phyloP scores from a whole-genome alignment of 2,113 vertebrate genomes.

The Verasper variegatus region DNA sequence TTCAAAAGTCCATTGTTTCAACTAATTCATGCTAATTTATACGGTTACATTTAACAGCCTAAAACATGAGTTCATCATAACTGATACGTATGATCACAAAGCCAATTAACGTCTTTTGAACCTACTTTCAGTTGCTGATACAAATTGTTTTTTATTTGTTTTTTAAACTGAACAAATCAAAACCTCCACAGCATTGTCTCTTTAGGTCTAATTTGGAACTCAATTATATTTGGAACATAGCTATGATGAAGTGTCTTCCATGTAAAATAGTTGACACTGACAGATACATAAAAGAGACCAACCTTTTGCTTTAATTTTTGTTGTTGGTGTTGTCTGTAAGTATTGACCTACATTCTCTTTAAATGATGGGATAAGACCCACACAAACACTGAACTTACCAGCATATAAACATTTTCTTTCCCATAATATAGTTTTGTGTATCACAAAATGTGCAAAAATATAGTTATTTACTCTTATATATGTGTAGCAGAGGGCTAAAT shows the following conservation, averaged over 20 bases:
- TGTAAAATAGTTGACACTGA: background rate
- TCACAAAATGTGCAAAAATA: constrained; percentile 54
- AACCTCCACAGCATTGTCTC: too few relatives aligned
- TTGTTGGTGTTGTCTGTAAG: background rate
- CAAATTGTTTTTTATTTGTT: too few relatives aligned
- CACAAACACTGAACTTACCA: constrained; percentile 16
- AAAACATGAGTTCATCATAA: background rate
- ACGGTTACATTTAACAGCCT: too few relatives aligned
- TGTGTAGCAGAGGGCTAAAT: constrained; percentile 38
- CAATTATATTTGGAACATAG: too few relatives aligned
- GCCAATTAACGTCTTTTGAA: background rate
- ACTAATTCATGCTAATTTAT: too few relatives aligned
- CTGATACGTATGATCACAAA: background rate
- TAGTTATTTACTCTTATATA: constrained; percentile 42
- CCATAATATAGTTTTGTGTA: constrained; percentile 33
- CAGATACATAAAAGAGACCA: background rate
- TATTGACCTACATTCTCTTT: background rate
- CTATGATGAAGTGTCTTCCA: too few relatives aligned
- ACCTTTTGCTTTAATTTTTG: background rate
- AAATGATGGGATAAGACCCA: constrained; percentile 18
- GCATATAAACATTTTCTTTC: constrained; percentile 30
- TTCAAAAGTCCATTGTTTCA: too few relatives aligned
- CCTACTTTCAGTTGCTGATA: too few relatives aligned
- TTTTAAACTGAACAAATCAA: too few relatives aligned
- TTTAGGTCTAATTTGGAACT: too few relatives aligned